Evolutionary conservation across 2,888 invertebrate genomes (phyloP).

Genomic region (Ichneumon xanthorius): DNA sequence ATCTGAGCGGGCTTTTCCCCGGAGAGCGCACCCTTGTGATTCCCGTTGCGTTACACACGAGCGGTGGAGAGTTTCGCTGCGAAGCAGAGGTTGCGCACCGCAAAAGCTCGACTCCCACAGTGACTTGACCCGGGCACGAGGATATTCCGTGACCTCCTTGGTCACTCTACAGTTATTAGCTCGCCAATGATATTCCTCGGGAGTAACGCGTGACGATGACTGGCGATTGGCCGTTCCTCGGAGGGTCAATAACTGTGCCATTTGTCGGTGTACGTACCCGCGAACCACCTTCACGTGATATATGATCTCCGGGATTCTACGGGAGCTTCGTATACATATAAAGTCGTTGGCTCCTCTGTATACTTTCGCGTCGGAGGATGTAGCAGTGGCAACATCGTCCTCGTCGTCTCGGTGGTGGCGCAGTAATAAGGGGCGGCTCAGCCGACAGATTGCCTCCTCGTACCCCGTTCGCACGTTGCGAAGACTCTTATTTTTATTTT

Average conservation of each 20-base stretch:
- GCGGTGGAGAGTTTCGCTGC: not conserved
- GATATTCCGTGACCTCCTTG: not conserved
- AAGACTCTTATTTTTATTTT: constrained; percentile 55
- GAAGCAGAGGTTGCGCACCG: not conserved
- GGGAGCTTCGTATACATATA: constrained; percentile 24
- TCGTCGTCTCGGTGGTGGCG: constrained; percentile 72
- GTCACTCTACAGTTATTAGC: not conserved
- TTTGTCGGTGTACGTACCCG: not conserved
- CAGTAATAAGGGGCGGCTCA: constrained; percentile 82
- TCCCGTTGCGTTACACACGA: not conserved
- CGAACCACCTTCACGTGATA: constrained; percentile 25
- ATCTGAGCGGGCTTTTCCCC: too few species aligned
- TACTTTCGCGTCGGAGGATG: constrained; percentile 74
- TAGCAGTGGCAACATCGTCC: constrained; percentile 67
- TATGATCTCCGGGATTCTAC: constrained; percentile 39
- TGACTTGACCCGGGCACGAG: not conserved
- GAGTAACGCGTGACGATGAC: not conserved
- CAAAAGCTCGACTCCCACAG: constrained; percentile 4
- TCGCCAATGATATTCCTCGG: not conserved
- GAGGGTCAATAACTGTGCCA: constrained; percentile 24
- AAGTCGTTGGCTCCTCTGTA: constrained; percentile 47
- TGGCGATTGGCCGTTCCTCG: not conserved
- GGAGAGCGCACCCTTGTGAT: too few species aligned
- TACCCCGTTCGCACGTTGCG: constrained; percentile 66
- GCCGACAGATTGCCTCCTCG: constrained; percentile 80